Percentiles rank a stretch among this genome's conserved stretches.
phyloP scores from a whole-genome alignment of 1,140 invertebrate genomes.

The Apis florea region DNA sequence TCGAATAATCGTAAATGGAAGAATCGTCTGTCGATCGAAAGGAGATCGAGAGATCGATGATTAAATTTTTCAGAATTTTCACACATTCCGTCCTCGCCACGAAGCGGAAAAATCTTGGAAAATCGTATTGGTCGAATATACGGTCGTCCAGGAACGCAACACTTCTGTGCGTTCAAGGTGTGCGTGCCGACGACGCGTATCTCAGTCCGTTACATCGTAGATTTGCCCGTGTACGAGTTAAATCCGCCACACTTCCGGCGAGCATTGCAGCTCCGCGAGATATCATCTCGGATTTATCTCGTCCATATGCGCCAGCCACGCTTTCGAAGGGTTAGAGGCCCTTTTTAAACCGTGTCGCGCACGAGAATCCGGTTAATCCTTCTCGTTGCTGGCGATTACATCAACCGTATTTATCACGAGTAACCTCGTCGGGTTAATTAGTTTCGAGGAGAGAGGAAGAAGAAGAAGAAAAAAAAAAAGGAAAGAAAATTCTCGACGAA shows the following conservation, averaged over 20 bases:
- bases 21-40: background rate
- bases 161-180: slow-evolving; percentile 5
- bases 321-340: background rate
- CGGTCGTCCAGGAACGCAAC: slow-evolving; percentile 29
- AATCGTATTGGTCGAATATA: slow-evolving; percentile 4
- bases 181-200: slow-evolving; percentile 66
- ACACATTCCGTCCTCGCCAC: background rate
- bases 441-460: background rate
- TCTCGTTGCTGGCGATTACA: background rate
- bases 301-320: slow-evolving; percentile 44
- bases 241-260: slow-evolving; percentile 62
- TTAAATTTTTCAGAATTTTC: background rate
- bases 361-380: slow-evolving; percentile 35
- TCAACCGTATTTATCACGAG: slow-evolving; percentile 7
- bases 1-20: no score
- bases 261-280: slow-evolving; percentile 45
- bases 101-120: slow-evolving; percentile 10
- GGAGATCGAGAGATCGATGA: background rate
- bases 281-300: slow-evolving; percentile 53
- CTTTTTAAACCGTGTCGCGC: slow-evolving; percentile 31
- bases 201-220: slow-evolving; percentile 61
- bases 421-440: background rate
- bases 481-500: background rate
- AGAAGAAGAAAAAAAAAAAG: background rate
- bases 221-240: slow-evolving; percentile 55